Base-by-base conservation (phyloP, 2,113 vertebrate species). In the Macroglossus sobrinus region DNA sequence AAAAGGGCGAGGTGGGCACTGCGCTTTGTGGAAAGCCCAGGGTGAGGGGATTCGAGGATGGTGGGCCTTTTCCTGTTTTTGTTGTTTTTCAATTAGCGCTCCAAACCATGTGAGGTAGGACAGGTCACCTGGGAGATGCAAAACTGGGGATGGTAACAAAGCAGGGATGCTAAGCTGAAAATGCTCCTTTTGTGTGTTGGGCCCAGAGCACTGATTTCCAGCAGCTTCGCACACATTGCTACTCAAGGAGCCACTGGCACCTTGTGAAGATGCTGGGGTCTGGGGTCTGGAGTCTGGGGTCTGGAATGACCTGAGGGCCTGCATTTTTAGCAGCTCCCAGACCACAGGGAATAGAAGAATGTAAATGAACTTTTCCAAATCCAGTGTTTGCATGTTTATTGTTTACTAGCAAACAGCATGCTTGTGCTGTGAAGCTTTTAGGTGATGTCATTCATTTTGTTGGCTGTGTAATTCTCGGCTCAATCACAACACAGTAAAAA, bases 401-500 rank as follows among this genome's bases (percentile, higher is more conserved):
- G 33, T 55, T 47, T 8, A 2, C 38, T 50, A 38, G 10, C 4
- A 3, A 38, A 45, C 14, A 28, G 3, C 63, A 50, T 3, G 0
- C 2, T 0, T 3, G 0, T 8, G 13, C 14, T 0, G 1, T 14
- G 7, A 19, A 22, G 33, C 59, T 43, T 66, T 4, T 18, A 9
- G 45, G 50, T 0, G 33, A 14, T 16, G n/a, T 9, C 3, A 0
- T 26, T 22, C 43, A 0, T 59, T 7, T 7, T 24, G 21, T n/a
- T 21, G 1, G 40, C 55, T 7, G 24, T 59, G 66, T 35, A 1
- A 16, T 21, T 10, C 92, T 53, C 69, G 24, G n/a, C 18, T 50
- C 43, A 1, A 0, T 57, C 61, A 1, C 28, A 24, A 0, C 33
- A 2, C 9, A 18, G 47, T 26, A 0, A 55, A 26, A 26, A 18